These are phyloP conservation scores for Andrena cerasifolii DNA, from an alignment of 1,140 invertebrate species.

Conservation along the genomic window DNA sequence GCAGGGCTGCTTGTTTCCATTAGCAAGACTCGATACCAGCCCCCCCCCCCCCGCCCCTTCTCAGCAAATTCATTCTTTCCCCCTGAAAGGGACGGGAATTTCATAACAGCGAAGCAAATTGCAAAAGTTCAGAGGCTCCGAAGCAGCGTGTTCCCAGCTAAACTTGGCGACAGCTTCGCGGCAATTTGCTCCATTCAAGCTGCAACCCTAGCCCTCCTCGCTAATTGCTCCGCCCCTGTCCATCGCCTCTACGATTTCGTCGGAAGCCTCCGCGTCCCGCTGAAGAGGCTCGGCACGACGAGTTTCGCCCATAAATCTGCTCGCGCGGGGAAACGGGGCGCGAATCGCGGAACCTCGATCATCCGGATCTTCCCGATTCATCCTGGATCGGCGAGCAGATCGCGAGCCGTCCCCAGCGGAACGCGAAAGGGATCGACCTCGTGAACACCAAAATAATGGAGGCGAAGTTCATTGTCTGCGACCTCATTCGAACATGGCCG, in stretches of 20 bases:
- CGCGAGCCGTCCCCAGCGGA: too few relatives aligned
- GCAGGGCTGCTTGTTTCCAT: too few relatives aligned
- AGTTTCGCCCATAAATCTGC: background rate
- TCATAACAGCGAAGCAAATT: background rate
- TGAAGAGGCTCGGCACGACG: too few relatives aligned
- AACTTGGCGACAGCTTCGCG: background rate
- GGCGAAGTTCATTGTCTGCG: conserved; percentile 72
- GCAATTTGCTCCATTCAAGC: background rate
- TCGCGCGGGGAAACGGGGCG: background rate
- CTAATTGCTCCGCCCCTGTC: conserved; percentile 5
- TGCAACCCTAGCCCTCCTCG: too few relatives aligned
- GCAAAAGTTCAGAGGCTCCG: background rate
- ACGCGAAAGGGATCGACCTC: too few relatives aligned
- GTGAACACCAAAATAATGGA: conserved; percentile 36
- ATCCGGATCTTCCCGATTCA: too few relatives aligned
- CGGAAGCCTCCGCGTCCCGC: background rate
- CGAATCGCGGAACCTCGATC: too few relatives aligned
- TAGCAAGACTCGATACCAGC: background rate
- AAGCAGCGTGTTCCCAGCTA: too few relatives aligned
- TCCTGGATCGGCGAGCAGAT: too few relatives aligned
- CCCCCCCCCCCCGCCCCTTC: background rate
- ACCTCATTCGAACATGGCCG: conserved; percentile 58
- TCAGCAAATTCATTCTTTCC: background rate
- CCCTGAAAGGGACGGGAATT: too few relatives aligned
- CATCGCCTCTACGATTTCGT: background rate